Base-by-base conservation (phyloP, 2,888 invertebrate genomes). In the Acleris laterana region DNA sequence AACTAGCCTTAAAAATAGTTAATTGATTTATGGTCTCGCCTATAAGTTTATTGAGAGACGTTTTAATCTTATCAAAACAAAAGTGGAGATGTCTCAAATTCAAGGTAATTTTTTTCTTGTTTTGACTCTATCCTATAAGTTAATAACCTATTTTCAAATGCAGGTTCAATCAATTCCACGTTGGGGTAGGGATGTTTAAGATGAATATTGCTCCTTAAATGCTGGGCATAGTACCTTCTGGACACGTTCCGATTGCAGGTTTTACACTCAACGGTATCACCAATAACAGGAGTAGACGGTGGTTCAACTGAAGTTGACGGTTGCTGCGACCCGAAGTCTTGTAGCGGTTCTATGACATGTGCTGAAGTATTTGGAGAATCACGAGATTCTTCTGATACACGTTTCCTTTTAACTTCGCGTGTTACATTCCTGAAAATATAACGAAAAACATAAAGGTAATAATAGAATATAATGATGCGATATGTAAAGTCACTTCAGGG, bases 171-270 rank as follows among this genome's bases (percentile, higher is more conserved):
- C 9, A 49, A 22, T 57, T 57, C 17, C 3, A 57, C 57, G 17
- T 57, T 57, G 28, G 57, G 46, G n/a, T 57, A 25, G 0, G 22
- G 46, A 49, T 49, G 19, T 49, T 46, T n/a, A 46, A 57, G 46
- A 57, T 57, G 57, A n/a, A 57, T 46, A 32, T 58, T 58, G 20
- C 58, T 49, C 17, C 28, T 49, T 58, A 57, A 57, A 48, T 57
- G 57, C 28, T 57, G 57, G 9, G 25, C 20, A 16, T 42, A 56
- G 42, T 56, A 56, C 56, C 46, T 56, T 44, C 56, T 56, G 2
- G 48, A 20, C 44, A 48, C 48, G 28, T 32, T 48, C 19, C 57
- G 57, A 25, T 57, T 46, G 19, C 57, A 48, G 28, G 17, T 48
- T 48, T 57, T 57, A 13, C 58, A 58, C 19, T 58, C 58, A 16